phyloP scores from a whole-genome alignment of 2,797 vertebrate genomes.

The Danio jaintianensis region DNA sequence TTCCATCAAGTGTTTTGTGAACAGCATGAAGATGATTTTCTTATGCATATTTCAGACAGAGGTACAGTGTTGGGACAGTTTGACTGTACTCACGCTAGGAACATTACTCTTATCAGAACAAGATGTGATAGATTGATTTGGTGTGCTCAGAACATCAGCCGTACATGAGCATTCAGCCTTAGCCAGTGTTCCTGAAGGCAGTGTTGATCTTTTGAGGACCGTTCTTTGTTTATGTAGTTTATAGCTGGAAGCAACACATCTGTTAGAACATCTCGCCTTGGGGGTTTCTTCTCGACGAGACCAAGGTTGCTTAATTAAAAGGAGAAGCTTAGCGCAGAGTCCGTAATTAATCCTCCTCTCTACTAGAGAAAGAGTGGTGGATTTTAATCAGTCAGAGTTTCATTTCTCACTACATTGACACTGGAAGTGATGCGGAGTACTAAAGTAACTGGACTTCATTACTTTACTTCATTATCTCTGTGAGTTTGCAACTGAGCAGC shows the following conservation, averaged over 20 bases:
- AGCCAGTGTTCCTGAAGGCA: not conserved
- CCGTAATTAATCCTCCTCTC: slow-evolving; percentile 70
- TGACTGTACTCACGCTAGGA: not conserved
- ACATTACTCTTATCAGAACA: slow-evolving; percentile 21
- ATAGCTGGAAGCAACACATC: slow-evolving; percentile 42
- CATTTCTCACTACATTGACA: slow-evolving; percentile 24
- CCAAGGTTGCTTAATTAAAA: slow-evolving; percentile 73
- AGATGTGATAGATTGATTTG: slow-evolving; percentile 35
- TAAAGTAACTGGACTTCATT: slow-evolving; percentile 25
- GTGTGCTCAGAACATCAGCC: slow-evolving; percentile 8
- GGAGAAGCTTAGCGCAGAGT: slow-evolving; percentile 64
- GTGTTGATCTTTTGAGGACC: slow-evolving; percentile 17
- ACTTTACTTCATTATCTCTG: not conserved
- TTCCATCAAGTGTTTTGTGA: not conserved
- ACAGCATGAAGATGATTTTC: not conserved
- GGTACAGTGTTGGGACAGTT: not conserved
- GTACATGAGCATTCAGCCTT: slow-evolving; percentile 14
- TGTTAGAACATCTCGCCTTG: slow-evolving; percentile 25
- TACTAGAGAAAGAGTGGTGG: slow-evolving; percentile 65
- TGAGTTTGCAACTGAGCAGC: not conserved
- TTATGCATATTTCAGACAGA: not conserved
- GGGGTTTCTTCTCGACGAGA: slow-evolving; percentile 51
- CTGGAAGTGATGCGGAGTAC: not conserved
- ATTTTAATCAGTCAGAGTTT: slow-evolving; percentile 55
- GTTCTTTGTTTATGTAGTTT: slow-evolving; percentile 30